Evolutionary conservation across 2,797 vertebrate genomes (phyloP), one percentile per base, ranked within the genome.

Genomic region (Sebastes minor): DNA sequence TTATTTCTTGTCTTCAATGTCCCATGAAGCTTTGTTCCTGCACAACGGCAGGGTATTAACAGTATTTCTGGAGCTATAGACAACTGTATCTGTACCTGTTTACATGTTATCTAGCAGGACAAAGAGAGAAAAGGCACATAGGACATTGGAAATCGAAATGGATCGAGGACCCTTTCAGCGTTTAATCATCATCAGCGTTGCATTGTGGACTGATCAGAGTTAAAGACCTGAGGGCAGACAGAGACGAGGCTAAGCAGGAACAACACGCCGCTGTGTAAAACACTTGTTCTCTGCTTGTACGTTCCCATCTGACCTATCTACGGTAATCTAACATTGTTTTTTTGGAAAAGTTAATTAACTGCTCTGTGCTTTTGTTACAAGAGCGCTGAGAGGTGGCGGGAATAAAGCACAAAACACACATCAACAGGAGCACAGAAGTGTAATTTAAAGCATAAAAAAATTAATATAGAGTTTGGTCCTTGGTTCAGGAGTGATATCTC

Each of bases 181-280:
- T 64, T 65, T 27, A 70, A 73, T 70, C 30, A 53, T 12, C 23
- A 46, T 49, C 46, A 49, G 25, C 9, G 3, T 22, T 71, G 18
- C n/a, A 20, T 71, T 60, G 20, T 49, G 52, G 49, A 20, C 14
- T 27, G 8, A 80, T 73, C 30, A 66, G 28, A 57, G 42, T 70
- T 35, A 14, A 61, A 76, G 57, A 69, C 72, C 62, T n/a, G 53
- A 65, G 57, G 78, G 22, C 56, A 61, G 49, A 65, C 2, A 3
- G 57, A 85, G 38, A 76, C 56, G 8, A 71, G 56, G 73, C 76
- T 66, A 46, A 76, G 55, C n/a, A 70, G 59, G 11, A 62, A 62
- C 2, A 62, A 35, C 49, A 72, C 2, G 2, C 25, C 7, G 33
- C 71, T 46, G 75, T 5, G 10, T n/a, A 23, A 74, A 80, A 78